These are phyloP conservation scores for Lottia gigantea DNA, from an alignment of 2,888 invertebrate genomes.

Conservation along the genomic window DNA sequence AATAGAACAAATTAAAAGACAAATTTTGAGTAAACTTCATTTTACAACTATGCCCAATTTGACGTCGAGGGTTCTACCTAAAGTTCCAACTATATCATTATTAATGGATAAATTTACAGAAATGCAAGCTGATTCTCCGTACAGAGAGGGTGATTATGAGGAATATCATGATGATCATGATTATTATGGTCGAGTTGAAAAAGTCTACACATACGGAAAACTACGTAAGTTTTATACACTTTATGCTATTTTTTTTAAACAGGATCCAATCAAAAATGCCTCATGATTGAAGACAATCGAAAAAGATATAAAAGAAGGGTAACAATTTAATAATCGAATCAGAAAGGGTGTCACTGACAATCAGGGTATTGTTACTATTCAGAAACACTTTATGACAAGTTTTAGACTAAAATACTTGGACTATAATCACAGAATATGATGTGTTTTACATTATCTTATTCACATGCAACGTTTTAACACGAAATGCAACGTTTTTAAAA, in stretches of 20 bases:
- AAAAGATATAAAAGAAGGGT: too few species aligned
- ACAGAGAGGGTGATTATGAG: constrained; percentile 19
- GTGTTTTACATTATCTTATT: too few species aligned
- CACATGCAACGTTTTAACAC: too few species aligned
- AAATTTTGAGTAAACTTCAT: constrained; percentile 44
- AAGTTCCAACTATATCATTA: constrained; percentile 43
- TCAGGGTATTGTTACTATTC: too few species aligned
- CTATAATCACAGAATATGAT: too few species aligned
- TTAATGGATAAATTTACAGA: constrained; percentile 38
- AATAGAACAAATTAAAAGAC: constrained; percentile 36
- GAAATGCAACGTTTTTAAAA: not conserved
- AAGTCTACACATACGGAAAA: constrained; percentile 41
- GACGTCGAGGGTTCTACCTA: constrained; percentile 46
- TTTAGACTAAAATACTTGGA: too few species aligned
- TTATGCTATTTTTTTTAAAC: not conserved
- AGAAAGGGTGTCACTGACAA: not conserved
- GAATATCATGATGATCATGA: constrained; percentile 39
- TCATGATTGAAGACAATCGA: too few species aligned
- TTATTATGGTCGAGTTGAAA: constrained; percentile 38
- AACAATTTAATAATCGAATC: too few species aligned
- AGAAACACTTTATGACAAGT: too few species aligned
- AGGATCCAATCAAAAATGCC: too few species aligned
- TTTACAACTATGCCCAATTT: constrained; percentile 47
- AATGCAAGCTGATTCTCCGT: constrained; percentile 46
- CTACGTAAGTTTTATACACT: constrained; percentile 33